These are phyloP conservation scores for Oeneis ivallda DNA, from an alignment of 2,888 invertebrate genomes.

Conservation along the genomic window DNA sequence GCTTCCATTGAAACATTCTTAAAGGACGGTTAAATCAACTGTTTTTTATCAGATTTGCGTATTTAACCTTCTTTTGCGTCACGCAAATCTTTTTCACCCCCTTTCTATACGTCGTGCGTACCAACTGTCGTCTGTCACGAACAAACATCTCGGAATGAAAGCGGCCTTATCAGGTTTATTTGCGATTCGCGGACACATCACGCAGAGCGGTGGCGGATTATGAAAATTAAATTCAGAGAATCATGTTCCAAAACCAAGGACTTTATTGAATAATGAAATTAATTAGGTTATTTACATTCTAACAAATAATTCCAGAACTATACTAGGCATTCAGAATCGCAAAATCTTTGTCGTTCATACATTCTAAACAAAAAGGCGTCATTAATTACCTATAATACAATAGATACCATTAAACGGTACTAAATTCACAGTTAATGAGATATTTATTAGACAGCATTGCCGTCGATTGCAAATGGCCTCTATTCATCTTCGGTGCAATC, in stretches of 20 bases:
- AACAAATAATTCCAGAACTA: neutral
- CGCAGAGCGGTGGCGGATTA: neutral
- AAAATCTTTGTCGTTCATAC: neutral
- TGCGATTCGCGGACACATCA: neutral
- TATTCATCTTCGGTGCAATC: conserved; percentile 56
- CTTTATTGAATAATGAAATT: neutral
- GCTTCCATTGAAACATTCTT: neutral
- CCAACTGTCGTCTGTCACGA: conserved; percentile 4
- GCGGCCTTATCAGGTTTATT: conserved; percentile 12
- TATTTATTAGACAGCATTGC: conserved; percentile 29
- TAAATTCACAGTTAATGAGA: conserved; percentile 30
- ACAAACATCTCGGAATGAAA: conserved; percentile 10
- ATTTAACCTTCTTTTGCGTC: neutral
- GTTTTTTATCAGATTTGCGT: neutral
- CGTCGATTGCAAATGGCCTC: conserved; percentile 47
- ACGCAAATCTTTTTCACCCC: conserved; percentile 12
- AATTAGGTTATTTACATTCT: neutral
- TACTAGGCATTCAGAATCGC: neutral
- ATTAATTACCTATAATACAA: conserved; percentile 13
- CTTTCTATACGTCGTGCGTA: neutral
- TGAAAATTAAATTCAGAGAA: neutral
- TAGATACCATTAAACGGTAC: conserved; percentile 16
- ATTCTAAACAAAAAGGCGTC: neutral
- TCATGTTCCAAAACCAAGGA: neutral
- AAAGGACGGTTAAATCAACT: neutral